Evolutionary conservation across 2,797 vertebrate genomes (phyloP).

Genomic region (Spea hammondii): DNA sequence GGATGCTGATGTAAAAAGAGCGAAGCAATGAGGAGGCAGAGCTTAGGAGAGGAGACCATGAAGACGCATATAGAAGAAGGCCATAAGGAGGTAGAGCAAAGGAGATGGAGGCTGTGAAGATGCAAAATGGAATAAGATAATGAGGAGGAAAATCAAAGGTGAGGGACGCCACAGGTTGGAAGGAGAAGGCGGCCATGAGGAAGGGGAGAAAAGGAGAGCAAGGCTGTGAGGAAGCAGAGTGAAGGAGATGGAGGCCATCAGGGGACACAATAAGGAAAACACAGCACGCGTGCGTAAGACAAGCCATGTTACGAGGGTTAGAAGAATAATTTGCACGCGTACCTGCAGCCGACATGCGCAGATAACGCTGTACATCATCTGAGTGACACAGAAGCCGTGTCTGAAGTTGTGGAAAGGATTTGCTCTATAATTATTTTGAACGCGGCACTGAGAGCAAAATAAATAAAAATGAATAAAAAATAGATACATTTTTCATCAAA

Average conservation of each 20-base stretch:
- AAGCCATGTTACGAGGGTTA: too few relatives aligned
- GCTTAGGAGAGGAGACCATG: background rate
- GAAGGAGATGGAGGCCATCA: background rate
- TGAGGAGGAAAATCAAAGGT: too few relatives aligned
- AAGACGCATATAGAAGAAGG: too few relatives aligned
- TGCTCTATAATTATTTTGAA: slow-evolving; percentile 92
- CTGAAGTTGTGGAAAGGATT: slow-evolving; percentile 98
- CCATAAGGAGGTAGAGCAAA: too few relatives aligned
- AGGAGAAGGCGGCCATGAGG: background rate
- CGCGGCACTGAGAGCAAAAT: slow-evolving; percentile 58
- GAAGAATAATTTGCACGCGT: background rate
- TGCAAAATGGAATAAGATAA: too few relatives aligned
- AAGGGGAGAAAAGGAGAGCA: background rate
- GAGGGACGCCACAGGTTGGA: background rate
- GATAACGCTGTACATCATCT: slow-evolving; percentile 99
- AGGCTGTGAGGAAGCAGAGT: background rate
- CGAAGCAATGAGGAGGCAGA: background rate
- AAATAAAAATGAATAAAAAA: background rate
- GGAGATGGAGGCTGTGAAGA: too few relatives aligned
- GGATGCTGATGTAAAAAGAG: too few relatives aligned
- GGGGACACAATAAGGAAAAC: too few relatives aligned
- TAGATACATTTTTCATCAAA: too few relatives aligned
- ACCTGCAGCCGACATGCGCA: slow-evolving; percentile 92
- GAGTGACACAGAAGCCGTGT: slow-evolving; percentile 95
- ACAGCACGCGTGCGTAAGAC: too few relatives aligned